Evolutionary conservation across 2,888 invertebrate species (phyloP), one percentile per base, ranked within the genome.

Genomic region (Amphimallon solstitiale): DNA sequence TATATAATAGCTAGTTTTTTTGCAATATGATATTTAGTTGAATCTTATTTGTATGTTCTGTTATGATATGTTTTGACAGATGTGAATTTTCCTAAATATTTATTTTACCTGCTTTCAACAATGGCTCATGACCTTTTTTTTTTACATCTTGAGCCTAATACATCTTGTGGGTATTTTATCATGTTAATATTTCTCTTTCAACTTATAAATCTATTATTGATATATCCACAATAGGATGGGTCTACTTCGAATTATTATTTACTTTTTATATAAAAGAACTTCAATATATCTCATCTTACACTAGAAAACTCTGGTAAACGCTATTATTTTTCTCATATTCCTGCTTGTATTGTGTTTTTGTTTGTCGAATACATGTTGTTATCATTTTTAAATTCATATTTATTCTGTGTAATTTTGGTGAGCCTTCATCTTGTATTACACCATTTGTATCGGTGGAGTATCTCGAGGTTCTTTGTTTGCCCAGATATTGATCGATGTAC

Each of bases 11-110:
- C 2, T 35, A n/a, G 14, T 29, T 43, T 15, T 38, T 38, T 6
- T 19, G 35, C 34, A 54, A 63, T 65, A 48, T 46, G 35, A 64
- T 56, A 29, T 43, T 7, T 43, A 17, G 46, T 59, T 5, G 7
- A 62, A 38, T 65, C 66, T 49, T 61, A 61, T 65, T 54, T 62
- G 59, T 43, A 68, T 70, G 68, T 72, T 66, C 37, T 35, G 52
- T 59, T 71, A 68, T 73, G 72, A 73, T 68, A 48, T 73, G 71
- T 73, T 73, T 68, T 73, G 73, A 73, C 73, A 70, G 63, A 46
- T 48, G 46, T 17, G n/a, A 40, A 49, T 38, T 62, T 51, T 62
- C 21, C 21, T 14, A 35, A 61, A 52, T 56, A 46, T 14, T 35
- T 34, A 34, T 48, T 61, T 49, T 64, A 51, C 46, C 46, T 38